These are phyloP conservation scores for Plebejus anna DNA, from an alignment of 2,888 invertebrate species.

Conservation along the genomic window DNA sequence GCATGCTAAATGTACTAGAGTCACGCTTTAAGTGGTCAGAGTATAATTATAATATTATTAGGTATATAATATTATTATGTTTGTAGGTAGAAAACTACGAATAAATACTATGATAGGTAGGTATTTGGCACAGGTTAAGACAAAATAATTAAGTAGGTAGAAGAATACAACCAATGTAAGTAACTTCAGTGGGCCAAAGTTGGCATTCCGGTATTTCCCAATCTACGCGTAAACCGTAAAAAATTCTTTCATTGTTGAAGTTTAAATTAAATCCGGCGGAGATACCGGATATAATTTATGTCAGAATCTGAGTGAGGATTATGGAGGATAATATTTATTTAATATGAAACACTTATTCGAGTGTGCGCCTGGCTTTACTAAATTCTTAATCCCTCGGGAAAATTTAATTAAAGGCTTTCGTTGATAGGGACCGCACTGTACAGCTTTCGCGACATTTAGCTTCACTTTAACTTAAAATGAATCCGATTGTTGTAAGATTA, in stretches of 20 bases:
- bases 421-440: not conserved
- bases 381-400: slow-evolving; percentile 2
- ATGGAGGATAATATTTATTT: not conserved
- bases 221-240: not conserved
- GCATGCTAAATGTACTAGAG: no score
- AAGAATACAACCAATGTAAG: not conserved
- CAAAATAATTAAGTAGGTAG: not conserved
- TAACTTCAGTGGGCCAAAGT: not conserved
- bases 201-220: not conserved
- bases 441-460: slow-evolving; percentile 6
- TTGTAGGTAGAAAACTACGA: no score
- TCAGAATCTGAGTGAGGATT: not conserved
- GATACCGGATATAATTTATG: not conserved
- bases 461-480: not conserved
- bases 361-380: slow-evolving; percentile 29
- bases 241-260: not conserved
- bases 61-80: no score
- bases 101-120: no score
- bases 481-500: not conserved
- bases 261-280: slow-evolving; percentile 5
- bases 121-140: no score
- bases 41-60: no score
- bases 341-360: slow-evolving; percentile 20
- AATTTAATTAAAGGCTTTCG: slow-evolving; percentile 17
- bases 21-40: no score